phyloP scores from a whole-genome alignment of 2,113 vertebrate genomes.

The Strix uralensis region DNA sequence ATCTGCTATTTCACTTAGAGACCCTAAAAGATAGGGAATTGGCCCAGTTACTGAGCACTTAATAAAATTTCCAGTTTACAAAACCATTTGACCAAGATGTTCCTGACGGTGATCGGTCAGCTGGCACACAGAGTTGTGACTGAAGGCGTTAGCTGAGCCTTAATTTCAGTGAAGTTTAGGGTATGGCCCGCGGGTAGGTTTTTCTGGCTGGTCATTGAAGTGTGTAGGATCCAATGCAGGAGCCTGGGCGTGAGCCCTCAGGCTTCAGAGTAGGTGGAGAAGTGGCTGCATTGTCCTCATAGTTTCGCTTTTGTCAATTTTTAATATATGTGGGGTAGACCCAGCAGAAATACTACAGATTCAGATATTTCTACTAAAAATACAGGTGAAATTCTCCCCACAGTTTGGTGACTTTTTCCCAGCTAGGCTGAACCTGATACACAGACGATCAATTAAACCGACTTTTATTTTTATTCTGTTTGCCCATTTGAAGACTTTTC shows the following conservation, averaged over 20 bases:
- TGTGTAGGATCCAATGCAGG: neutral
- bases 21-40: neutral
- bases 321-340: neutral
- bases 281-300: neutral
- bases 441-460: accelerated
- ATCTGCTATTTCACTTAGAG: neutral
- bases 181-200: neutral
- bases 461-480: neutral
- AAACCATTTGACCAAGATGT: accelerated
- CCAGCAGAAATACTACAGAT: neutral
- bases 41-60: neutral
- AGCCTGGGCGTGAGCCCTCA: neutral
- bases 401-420: neutral
- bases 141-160: neutral
- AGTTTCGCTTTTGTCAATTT: neutral
- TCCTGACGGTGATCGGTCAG: neutral
- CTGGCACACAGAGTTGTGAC: neutral
- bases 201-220: neutral
- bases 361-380: neutral
- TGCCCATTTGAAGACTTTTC: neutral
- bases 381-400: neutral
- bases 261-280: neutral
- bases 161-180: neutral
- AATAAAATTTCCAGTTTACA: neutral
- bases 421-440: neutral